Conservation (phyloP, 2,113 vertebrate species). For the Boleophthalmus pectinirostris region DNA sequence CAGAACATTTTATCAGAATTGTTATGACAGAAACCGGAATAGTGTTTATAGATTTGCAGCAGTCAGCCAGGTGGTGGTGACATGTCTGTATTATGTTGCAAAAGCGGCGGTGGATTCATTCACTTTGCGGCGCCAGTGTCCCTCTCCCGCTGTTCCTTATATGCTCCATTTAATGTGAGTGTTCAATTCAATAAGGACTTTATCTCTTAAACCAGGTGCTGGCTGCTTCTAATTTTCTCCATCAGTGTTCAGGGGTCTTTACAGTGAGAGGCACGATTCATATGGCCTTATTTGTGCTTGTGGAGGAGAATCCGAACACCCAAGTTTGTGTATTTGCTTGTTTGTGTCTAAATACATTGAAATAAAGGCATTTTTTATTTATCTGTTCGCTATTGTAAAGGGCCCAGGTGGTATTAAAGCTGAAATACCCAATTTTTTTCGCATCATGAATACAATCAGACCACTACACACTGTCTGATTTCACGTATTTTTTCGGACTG, state of each 20-base stretch:
- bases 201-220: conserved; percentile 68
- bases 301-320: conserved; percentile 73
- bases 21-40: conserved; percentile 29
- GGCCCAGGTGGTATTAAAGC: conserved; percentile 56
- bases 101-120: conserved; percentile 49
- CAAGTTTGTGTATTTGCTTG: conserved; percentile 67
- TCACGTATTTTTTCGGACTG: no score
- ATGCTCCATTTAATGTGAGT: conserved; percentile 56
- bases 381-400: conserved; percentile 51
- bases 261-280: conserved; percentile 51
- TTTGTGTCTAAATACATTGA: conserved; percentile 57
- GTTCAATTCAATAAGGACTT: conserved; percentile 68
- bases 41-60: conserved; percentile 34
- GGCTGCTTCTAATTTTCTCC: conserved; percentile 48
- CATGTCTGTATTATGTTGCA: conserved; percentile 41
- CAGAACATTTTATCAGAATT: no score
- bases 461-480: no score
- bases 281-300: conserved; percentile 68
- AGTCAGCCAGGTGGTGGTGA: conserved; percentile 38
- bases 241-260: conserved; percentile 46
- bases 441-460: no score
- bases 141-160: conserved; percentile 41
- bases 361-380: conserved; percentile 29
- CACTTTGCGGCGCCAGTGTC: conserved; percentile 45
- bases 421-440: no score